Base-by-base conservation (phyloP, 2,113 vertebrate species). In the Apodemus sylvaticus region DNA sequence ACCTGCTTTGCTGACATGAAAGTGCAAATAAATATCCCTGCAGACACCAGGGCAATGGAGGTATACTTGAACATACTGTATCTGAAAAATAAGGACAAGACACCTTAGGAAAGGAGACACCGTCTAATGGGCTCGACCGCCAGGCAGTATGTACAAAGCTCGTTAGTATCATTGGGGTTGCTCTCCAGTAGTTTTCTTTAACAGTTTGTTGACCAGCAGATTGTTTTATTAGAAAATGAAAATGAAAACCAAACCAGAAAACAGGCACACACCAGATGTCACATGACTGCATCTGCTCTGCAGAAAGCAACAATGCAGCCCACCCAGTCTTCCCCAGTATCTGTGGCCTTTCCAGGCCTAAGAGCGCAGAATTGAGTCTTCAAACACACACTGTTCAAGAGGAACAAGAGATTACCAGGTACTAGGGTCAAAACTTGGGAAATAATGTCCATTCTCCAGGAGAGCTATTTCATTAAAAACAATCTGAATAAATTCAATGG, bases 1-100 rank as follows among this genome's bases (percentile, higher is more conserved):
- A 99, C 99, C 99, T 99, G 99, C 95, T 99, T 99, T 20, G 99
- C 99, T 89, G 99, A 99, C 99, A 99, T 99, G 92, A 99, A 98
- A 36, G 99, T 99, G 98, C 99, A 99, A 97, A 99, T 99, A 96
- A 99, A 99, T 98, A 99, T 99, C 53, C 99, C 99, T 79, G 99
- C 58, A n/a, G 99, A 99, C 92, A 99, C 98, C 95, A 99, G 98
- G 79, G 98, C 98, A 53, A 99, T 99, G 95, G 99, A 99, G 26
- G 98, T 73, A 89, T 99, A 99, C 94, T 99, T 99, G 78, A 98
- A 99, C 5, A 98, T 0, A 55, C 99, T 99, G 97, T 99, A 99
- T 95, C 99, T 99, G 99, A 93, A 86, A 94, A 0, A 81, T 39
- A 92, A 98, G 86, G 95, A 74, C 10, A 94, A 77, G 31, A 70